Base-by-base conservation (phyloP, 2,113 vertebrate species). In the Gnathonemus echidnorhynchus region DNA sequence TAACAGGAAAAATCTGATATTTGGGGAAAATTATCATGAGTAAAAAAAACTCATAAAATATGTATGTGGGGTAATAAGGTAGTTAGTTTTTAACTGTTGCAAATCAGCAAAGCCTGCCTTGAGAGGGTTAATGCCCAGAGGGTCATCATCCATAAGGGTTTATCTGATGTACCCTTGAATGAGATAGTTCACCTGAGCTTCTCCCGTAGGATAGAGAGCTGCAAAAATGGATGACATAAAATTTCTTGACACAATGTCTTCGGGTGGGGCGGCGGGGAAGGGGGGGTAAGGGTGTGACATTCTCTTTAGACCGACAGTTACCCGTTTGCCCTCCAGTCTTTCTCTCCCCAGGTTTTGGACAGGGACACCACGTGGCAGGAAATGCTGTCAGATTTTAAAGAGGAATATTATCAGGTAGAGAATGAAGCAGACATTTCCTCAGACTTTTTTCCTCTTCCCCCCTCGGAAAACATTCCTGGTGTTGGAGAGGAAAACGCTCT, bases 341-440 rank as follows among this genome's bases (percentile, higher is more conserved):
- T 93, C 91, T 93, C 77, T 92, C 91, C 77, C 90, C 88, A 90
- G 89, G 83, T 39, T 56, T 92, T 49, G 91, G 90, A 74, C 62
- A 94, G 93, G 94, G 77, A 90, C 92, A 91, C 92, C 74, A 42
- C 92, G 91, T 90, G 94, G 91, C 95, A 95, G 95, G 95, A 96
- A 95, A 93, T 92, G 3, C 90, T 48, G 56, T 93, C 89, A 46
- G 93, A 94, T 92, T 89, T 92, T 86, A 92, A 90, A 88, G 95
- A 92, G 90, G 93, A 93, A 91, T 92, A 62, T 95, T 96, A 96
- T 96, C 96, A 96, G 96, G 95, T 96, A 96, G 4, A 90, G 92
- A 93, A 93, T 92, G 92, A 88, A 92, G 92, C 91, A 92, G 89
- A 5, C 90, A 88, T 91, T 95, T 95, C 94, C 93, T 94, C 86